Base-by-base conservation (phyloP, 2,888 invertebrate genomes). In the Cybosia mesomella region DNA sequence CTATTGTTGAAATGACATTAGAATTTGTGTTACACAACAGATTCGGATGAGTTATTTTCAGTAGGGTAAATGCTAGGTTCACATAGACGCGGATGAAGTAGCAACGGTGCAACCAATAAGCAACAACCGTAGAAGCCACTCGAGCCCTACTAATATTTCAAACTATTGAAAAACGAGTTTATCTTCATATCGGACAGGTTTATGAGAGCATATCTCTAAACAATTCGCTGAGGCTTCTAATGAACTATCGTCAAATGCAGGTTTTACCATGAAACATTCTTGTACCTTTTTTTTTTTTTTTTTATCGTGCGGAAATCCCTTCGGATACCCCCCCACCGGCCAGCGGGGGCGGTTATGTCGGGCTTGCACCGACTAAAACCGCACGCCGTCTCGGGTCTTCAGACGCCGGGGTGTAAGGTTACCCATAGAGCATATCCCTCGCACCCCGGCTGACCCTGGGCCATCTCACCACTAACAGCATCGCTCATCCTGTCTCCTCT, bases 121-220 rank as follows among this genome's bases (percentile, higher is more conserved):
- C 49, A 49, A 87, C 87, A 86, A 86, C 83, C 84, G 84, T 85
- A 81, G 84, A 83, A 82, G 75, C 76, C 83, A 82, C 85, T 81
- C 79, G 66, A 63, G 77, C 74, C 75, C 79, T 76, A 80, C 82
- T 85, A 84, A 89, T 91, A 89, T 90, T 87, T 88, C 85, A 89
- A 89, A 89, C 84, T 85, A 86, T 87, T 87, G 88, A 88, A 86
- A 85, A 80, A 81, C 78, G 78, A 85, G 85, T 89, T 91, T 89
- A 90, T 91, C 88, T 90, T 88, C 83, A 87, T 86, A 86, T 85
- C 79, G 84, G 86, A 87, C 86, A 88, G 88, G 81, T 91, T 89
- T 87, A 89, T 88, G 86, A 82, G 82, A 83, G 84, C 83, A 83
- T 87, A 87, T 87, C 85, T 85, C 86, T 86, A 79, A 80, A 82